Base-by-base conservation (phyloP, 2,888 invertebrate species). In the Drosophila prostipennis region DNA sequence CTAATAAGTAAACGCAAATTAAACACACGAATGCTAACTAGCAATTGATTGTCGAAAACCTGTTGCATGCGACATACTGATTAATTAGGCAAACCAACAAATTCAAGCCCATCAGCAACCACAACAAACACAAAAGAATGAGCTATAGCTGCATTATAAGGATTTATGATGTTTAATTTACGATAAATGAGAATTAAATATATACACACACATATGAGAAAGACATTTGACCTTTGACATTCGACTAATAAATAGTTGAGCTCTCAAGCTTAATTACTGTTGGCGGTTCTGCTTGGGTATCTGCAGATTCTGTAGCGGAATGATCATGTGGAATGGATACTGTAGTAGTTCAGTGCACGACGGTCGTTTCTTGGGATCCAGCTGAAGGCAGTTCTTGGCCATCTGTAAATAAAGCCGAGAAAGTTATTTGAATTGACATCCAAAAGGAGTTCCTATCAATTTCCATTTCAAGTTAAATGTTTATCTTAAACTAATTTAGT, bases 271-370 rank as follows among this genome's bases (percentile, higher is more conserved):
- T 67, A 67, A 39, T 67, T 67, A 16, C 36, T 65, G 52, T 13
- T 51, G 32, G n/a, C n/a, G 65, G 34, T 10, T 26, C 45, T 39
- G 60, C 37, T 77, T 77, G 34, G 45, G n/a, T 3, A 90, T 59
- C 32, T 83, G 82, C 34, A 91, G 67, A 72, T 90, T 90, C 72
- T 90, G 89, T 52, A 91, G 72, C 6, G 91, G 91, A 65, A 92
- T 91, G 68, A 92, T 77, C 92, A 92, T 92, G 67, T 92, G 79
- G 72, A 92, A 91, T 6, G 92, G 92, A 87, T 91, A 92, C 70
- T 90, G 87, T 11, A 92, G 79, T 42, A 92, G 68, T 32, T 92
- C 92, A 3, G 84, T 85, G 63, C 91, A 92, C 0, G 92, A 91
- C 3, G 90, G 87, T 10, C 92, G 88, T 45, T 87, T 83, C 61